These are phyloP conservation scores for Metacarcinus magister DNA, from an alignment of 2,888 invertebrate species.

Conservation along the genomic window DNA sequence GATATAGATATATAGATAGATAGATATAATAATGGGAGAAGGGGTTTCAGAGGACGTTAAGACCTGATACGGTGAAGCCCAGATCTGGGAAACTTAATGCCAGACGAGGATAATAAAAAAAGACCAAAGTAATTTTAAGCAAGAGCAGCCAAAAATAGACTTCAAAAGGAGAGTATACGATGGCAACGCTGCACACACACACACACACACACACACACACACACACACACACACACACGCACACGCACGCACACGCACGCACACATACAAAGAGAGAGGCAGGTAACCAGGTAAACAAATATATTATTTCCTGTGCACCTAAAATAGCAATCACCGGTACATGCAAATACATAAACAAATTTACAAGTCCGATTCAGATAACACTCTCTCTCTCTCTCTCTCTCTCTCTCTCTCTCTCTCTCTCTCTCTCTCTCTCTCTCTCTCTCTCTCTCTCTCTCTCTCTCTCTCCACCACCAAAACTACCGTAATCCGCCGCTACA, in stretches of 20 bases:
- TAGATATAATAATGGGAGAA: background rate
- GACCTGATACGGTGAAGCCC: background rate
- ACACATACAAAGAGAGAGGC: background rate
- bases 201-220: constrained; percentile 46
- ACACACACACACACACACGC: constrained; percentile 43
- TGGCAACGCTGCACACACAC: background rate
- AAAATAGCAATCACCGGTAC: background rate
- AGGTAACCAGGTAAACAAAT: background rate
- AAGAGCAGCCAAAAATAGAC: background rate
- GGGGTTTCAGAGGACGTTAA: background rate
- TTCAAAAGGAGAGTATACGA: background rate
- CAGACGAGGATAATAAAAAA: background rate
- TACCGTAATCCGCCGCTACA: constrained; percentile 5
- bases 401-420: background rate
- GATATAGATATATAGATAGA: background rate
- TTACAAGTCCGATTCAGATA: background rate
- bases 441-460: background rate
- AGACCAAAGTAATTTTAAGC: background rate
- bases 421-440: background rate
- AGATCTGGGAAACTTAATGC: background rate
- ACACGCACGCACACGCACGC: constrained; percentile 30
- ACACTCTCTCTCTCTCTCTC: background rate
- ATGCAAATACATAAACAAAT: constrained; percentile 14
- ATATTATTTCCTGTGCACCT: background rate
- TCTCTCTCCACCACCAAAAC: background rate